A percentile compares a stretch with the other conserved stretches of the same genome.
Evolutionary conservation across 2,797 vertebrate species (phyloP).

Genomic region (Rhynchotus rufescens): DNA sequence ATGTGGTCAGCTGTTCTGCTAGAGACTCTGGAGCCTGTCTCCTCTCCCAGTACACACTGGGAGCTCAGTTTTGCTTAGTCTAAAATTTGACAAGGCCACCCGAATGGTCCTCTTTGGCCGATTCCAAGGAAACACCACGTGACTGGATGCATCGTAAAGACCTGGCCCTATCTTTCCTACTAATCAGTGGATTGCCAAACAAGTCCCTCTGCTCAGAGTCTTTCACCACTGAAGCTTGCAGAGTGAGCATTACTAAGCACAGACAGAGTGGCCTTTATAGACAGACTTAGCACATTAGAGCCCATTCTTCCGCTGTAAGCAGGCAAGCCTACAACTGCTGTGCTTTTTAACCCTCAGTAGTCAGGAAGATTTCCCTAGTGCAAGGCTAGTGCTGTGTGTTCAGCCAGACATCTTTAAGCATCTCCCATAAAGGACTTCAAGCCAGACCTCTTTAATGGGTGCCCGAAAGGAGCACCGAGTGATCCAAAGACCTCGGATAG

Average conservation of each 20-base stretch:
- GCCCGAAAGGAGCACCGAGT: not conserved
- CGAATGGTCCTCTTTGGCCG: not conserved
- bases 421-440: not conserved
- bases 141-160: not conserved
- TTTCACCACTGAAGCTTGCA: slow-evolving; percentile 5
- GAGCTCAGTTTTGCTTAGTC: not conserved
- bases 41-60: not conserved
- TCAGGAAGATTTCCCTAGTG: not conserved
- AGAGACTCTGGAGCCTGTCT: not conserved
- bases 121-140: slow-evolving; percentile 12
- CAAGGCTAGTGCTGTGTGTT: slow-evolving; percentile 27
- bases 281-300: slow-evolving; percentile 19
- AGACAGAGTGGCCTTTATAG: slow-evolving; percentile 40
- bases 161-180: not conserved
- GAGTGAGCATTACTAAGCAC: not conserved
- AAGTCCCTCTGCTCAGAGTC: not conserved
- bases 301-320: slow-evolving; percentile 39
- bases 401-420: slow-evolving; percentile 8
- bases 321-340: not conserved
- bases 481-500: not conserved
- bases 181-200: not conserved
- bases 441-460: not conserved
- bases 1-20: not conserved
- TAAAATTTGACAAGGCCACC: not conserved
- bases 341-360: slow-evolving; percentile 27